Percentiles rank a stretch among this genome's conserved stretches.
Evolutionary conservation across 1,140 invertebrate species (phyloP).

Genomic region (Drosophila fuyamai): DNA sequence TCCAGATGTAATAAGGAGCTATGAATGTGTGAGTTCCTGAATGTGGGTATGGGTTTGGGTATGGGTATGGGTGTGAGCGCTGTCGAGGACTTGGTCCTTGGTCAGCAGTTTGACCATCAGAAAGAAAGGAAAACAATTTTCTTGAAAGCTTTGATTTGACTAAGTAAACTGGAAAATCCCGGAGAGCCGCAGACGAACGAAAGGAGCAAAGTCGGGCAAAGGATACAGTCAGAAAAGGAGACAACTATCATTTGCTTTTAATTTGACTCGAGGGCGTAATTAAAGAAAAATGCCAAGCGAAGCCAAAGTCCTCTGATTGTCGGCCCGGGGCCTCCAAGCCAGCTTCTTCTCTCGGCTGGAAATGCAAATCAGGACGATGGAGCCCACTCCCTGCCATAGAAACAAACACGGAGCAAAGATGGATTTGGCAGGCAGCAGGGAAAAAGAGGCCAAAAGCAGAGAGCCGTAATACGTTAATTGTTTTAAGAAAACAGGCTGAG

Average conservation of each 20-base stretch:
- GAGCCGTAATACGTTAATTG: conserved; percentile 68
- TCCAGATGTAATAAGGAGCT: conserved; percentile 17
- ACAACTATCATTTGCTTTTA: conserved; percentile 78
- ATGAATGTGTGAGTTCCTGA: conserved; percentile 5
- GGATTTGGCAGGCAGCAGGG: conserved; percentile 27
- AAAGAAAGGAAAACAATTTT: conserved; percentile 71
- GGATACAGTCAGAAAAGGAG: conserved; percentile 32
- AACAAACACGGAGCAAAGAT: conserved; percentile 52
- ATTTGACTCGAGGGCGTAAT: conserved; percentile 79
- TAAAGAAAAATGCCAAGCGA: conserved; percentile 77
- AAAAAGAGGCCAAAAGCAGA: neutral
- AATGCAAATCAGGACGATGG: conserved; percentile 61
- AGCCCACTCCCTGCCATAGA: conserved; percentile 7
- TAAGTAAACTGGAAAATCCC: conserved; percentile 74
- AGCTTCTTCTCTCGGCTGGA: conserved; percentile 24
- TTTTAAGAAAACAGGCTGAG: conserved; percentile 65
- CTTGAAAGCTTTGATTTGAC: conserved; percentile 81
- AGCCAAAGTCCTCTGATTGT: conserved; percentile 78
- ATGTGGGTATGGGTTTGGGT: neutral
- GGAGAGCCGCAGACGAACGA: conserved; percentile 38
- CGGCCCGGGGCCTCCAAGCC: conserved; percentile 31
- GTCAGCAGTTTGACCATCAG: conserved; percentile 43
- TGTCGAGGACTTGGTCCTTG: conserved; percentile 20
- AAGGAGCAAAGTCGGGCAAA: conserved; percentile 9
- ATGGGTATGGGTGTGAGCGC: too few species aligned